Evolutionary conservation across 2,797 vertebrate species (phyloP), one percentile per base, ranked within the genome.

Genomic region (Bryconaethiops microstoma): DNA sequence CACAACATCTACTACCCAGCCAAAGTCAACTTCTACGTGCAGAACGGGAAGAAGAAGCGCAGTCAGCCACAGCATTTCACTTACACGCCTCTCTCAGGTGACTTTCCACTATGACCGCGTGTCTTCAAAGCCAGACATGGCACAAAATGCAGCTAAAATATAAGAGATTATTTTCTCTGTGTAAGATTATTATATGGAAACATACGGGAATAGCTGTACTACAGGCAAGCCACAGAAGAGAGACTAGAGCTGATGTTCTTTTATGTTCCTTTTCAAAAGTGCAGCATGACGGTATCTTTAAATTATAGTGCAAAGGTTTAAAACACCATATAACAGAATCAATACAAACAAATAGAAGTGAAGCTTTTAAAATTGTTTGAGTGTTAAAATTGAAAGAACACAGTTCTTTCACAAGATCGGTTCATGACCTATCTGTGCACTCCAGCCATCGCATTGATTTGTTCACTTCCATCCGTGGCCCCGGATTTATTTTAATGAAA

Each of bases 41-140:
- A 97, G 85, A 99, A 99, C 0, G 97, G 97, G 64, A 99, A 97
- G 83, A 96, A 96, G 80, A 99, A 97, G 90, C 92, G 94, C 84
- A 99, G 97, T 82, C 97, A 97, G 76, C 95, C 96, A 39, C 97
- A 99, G 88, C 96, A 96, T 86, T 98, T 99, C 91, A 94, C 94
- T 85, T 98, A 96, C 80, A 96, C 95, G 40, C 97, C 84, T 17
- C 81, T 86, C 42, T 39, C 82, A 82, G 87, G 86, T 88, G 57
- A 84, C 14, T 29, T 45, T n/a, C 4, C 35, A 67, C 70, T 72
- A 4, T 67, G 35, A 13, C 62, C 73, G 39, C 14, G 55, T 79
- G 60, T 50, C 72, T 10, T 67, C 23, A 60, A 52, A 59, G 62
- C 29, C 16, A 0, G 17, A 77, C n/a, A 23, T 17, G 23, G 12